phyloP scores from a whole-genome alignment of 2,888 invertebrate genomes.

The Xestoiulus laeticollis region DNA sequence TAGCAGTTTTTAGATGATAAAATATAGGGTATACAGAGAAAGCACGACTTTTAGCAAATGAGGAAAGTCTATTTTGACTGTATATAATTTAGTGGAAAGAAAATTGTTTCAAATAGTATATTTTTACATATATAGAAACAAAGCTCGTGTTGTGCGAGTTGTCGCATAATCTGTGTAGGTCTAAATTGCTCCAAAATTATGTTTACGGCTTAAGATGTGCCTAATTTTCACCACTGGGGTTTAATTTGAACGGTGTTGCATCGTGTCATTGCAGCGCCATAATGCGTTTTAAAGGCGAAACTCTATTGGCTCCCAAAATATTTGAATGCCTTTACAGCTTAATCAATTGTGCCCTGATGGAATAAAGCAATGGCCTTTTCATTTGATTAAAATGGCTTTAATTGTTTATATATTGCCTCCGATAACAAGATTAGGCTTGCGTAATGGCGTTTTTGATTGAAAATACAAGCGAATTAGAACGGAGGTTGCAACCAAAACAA shows the following conservation, averaged over 20 bases:
- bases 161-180: slow-evolving; percentile 35
- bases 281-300: slow-evolving; percentile 39
- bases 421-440: slow-evolving; percentile 39
- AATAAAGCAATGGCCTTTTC: slow-evolving; percentile 21
- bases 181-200: slow-evolving; percentile 40
- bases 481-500: background rate
- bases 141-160: slow-evolving; percentile 36
- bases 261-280: slow-evolving; percentile 33
- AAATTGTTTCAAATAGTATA: background rate
- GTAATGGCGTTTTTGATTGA: slow-evolving; percentile 31
- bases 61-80: background rate
- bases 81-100: background rate
- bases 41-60: background rate
- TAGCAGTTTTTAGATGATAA: too few relatives aligned
- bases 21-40: too few relatives aligned
- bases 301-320: slow-evolving; percentile 33
- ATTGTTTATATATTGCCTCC: slow-evolving; percentile 14
- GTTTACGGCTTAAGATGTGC: slow-evolving; percentile 43
- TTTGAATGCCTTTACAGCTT: slow-evolving; percentile 10
- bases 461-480: background rate
- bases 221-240: slow-evolving; percentile 41
- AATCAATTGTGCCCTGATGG: slow-evolving; percentile 39
- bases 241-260: slow-evolving; percentile 24
- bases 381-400: slow-evolving; percentile 38
- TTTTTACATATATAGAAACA: background rate